Evolutionary conservation across 2,888 invertebrate genomes (phyloP), one percentile per base, ranked within the genome.

Genomic region (Lycocerus yunnanus): DNA sequence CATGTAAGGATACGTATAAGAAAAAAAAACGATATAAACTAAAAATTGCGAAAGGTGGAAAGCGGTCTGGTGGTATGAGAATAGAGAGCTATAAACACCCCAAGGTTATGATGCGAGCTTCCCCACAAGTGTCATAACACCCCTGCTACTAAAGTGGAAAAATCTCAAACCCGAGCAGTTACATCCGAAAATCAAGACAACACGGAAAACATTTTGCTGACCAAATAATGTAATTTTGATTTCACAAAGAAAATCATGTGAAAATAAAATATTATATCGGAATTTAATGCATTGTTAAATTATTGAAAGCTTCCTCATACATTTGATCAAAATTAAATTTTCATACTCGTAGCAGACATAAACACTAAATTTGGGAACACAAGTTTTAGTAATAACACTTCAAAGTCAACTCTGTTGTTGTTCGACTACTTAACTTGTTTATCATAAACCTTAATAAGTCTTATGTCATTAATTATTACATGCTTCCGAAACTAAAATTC

Each of bases 71-170:
- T 70, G 63, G 77, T 67, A 21, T 72, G 72, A 71, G 74, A 70
- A 69, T 69, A 69, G 76, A 72, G 68, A 73, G 75, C 73, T 68
- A 75, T 77, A 77, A 77, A 77, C 75, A 73, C 75, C 77, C 77
- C 75, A 61, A 73, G 70, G 75, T 77, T 77, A 77, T 77, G 75
- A 77, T 75, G 68, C 75, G 59, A 69, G 74, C 69, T 72, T 77
- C 77, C 43, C 77, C 77, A 75, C 77, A 77, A 77, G 77, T 77
- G 77, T 77, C 77, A 77, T 77, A 77, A 77, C 77, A 73, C 77
- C 75, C 75, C 73, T 58, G 76, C 71, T 66, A 71, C 68, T 77
- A 75, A 73, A 75, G 77, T 73, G 75, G 77, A 77, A 77, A 77
- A 77, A 77, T 77, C 77, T 75, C 71, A 61, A 68, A 65, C 68